Conservation (phyloP, 1,140 invertebrate species). For the Lasaia peninsularis region DNA sequence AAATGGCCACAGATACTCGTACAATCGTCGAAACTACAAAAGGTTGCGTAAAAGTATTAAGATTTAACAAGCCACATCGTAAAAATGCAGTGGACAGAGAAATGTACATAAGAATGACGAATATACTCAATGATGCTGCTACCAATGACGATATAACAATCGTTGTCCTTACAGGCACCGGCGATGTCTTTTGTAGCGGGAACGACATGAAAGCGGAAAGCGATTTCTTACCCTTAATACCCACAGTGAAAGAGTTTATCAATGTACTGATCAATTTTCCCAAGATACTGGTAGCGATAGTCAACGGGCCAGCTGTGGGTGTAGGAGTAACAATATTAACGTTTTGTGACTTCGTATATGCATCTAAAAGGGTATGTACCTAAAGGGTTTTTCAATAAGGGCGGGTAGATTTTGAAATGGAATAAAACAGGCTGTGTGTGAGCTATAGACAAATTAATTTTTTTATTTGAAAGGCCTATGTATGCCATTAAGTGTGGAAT, state of each 20-base stretch:
- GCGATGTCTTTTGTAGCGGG: constrained; percentile 91
- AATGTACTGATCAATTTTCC: constrained; percentile 90
- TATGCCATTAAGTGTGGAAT: too few species aligned
- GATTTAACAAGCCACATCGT: constrained; percentile 84
- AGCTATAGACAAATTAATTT: too few species aligned
- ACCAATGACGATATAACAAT: constrained; percentile 80
- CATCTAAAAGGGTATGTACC: constrained; percentile 77
- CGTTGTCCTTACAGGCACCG: constrained; percentile 87
- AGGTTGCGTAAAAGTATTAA: constrained; percentile 75
- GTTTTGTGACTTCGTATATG: constrained; percentile 93
- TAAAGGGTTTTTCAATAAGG: neutral
- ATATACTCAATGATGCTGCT: constrained; percentile 82
- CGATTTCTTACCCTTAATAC: constrained; percentile 22
- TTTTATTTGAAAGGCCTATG: too few species aligned
- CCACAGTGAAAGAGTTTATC: constrained; percentile 82
- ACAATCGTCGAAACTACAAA: constrained; percentile 42
- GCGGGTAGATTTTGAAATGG: too few species aligned
- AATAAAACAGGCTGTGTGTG: too few species aligned
- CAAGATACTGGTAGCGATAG: constrained; percentile 91
- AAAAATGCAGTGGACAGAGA: constrained; percentile 87
- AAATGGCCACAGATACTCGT: constrained; percentile 19
- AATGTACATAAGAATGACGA: constrained; percentile 83
- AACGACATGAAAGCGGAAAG: constrained; percentile 84
- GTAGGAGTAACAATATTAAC: constrained; percentile 89
- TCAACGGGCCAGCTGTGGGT: constrained; percentile 96